Evolutionary conservation across 2,113 vertebrate species (phyloP).

Genomic region (Cranoglanis bouderius): DNA sequence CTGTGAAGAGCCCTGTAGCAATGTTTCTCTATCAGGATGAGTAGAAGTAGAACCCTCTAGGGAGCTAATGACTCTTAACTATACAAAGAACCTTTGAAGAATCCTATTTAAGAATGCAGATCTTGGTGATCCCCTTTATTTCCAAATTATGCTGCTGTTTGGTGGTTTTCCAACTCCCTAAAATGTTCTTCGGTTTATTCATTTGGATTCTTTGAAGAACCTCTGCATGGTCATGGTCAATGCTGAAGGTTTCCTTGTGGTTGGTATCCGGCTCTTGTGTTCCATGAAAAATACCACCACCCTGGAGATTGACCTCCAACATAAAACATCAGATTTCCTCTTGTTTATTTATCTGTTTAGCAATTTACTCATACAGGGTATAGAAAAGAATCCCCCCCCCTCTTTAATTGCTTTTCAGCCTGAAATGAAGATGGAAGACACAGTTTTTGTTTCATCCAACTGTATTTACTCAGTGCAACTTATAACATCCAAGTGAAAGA

Average conservation of each 20-base stretch:
- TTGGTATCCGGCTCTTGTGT: constrained; percentile 7
- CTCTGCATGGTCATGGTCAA: background rate
- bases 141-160: background rate
- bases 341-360: background rate
- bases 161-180: background rate
- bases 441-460: too few relatives aligned
- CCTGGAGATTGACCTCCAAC: constrained; percentile 29
- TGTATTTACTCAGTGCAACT: too few relatives aligned
- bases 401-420: too few relatives aligned
- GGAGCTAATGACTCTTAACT: background rate
- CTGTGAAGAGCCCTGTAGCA: background rate
- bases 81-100: background rate
- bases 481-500: too few relatives aligned
- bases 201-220: background rate
- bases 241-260: constrained; percentile 5
- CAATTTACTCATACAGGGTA: background rate
- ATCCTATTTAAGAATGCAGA: background rate
- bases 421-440: too few relatives aligned
- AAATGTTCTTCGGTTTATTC: background rate
- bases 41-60: background rate
- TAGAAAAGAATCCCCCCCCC: too few relatives aligned
- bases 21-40: background rate
- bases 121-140: background rate
- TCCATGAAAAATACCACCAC: constrained; percentile 23
- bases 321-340: constrained; percentile 17